Evolutionary conservation across 2,113 vertebrate genomes (phyloP), one percentile per base, ranked within the genome.

Genomic region (Taurulus bubalis): DNA sequence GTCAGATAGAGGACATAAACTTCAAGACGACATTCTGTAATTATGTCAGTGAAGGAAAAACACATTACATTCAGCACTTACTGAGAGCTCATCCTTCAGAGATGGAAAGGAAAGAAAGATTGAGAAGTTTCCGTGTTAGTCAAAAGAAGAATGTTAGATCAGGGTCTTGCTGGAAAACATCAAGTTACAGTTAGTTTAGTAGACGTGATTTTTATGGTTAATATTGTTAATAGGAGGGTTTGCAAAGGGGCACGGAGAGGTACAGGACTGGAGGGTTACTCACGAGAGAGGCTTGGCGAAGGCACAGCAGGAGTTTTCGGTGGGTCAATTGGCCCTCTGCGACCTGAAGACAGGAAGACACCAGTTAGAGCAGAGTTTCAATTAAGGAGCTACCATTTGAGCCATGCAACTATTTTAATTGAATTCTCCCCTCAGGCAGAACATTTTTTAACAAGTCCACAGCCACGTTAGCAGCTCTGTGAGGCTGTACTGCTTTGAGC

Each of bases 211-310:
- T 10, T 24, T 20, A 28, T 36, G 16, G 82, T 92, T 91, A 92
- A 87, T 90, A 15, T 34, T 62, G 80, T 89, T 85, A 83, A 78
- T 55, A 34, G 42, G 77, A 51, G 18, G 32, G 3, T 58, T 53
- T 56, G 26, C 30, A 53, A 51, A 22, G 15, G 20, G 28, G 12
- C 15, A 15, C 4, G 38, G 34, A 7, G 16, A 56, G 12, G 62
- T 38, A 6, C n/a, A 58, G 10, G 8, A 14, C 0, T 10, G 45
- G 26, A 36, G 49, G 20, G 34, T 22, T 6, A 79, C 95, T 93
- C 89, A 96, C 95, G 94, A 20, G 90, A 95, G 28, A 96, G 94
- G 67, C 92, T 94, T 5, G 94, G 89, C 0, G 92, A 91, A 4
- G 92, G 91, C 2, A 94, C 94, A n/a, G 94, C 91, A 0, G 90